phyloP scores from a whole-genome alignment of 2,113 vertebrate genomes.

The Martes martes region DNA sequence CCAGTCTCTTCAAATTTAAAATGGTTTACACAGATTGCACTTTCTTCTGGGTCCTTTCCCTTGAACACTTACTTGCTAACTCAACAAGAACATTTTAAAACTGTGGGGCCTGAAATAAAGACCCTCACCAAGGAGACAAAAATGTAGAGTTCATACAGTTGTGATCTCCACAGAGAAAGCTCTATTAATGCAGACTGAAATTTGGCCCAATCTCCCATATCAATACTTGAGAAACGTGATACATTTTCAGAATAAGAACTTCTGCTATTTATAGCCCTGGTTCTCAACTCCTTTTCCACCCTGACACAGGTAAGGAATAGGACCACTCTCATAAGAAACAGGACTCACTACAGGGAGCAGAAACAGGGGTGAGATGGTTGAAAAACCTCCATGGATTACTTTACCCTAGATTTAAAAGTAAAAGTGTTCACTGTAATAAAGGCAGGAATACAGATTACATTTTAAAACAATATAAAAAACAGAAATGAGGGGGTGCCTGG shows the following conservation, averaged over 20 bases:
- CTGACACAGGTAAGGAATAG: background rate
- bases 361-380: background rate
- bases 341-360: background rate
- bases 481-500: background rate
- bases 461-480: background rate
- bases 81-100: constrained; percentile 26
- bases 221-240: background rate
- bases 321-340: background rate
- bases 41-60: background rate
- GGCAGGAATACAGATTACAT: constrained; percentile 19
- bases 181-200: background rate
- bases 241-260: background rate
- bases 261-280: background rate
- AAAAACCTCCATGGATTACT: background rate
- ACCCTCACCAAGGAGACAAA: background rate
- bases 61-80: constrained; percentile 21
- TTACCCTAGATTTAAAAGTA: background rate
- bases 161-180: constrained; percentile 11
- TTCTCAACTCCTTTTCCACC: background rate
- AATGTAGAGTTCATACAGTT: constrained; percentile 17
- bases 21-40: background rate
- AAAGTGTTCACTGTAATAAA: background rate
- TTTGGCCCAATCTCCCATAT: background rate
- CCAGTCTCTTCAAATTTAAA: background rate
- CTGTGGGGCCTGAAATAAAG: background rate